phyloP scores from a whole-genome alignment of 1,140 invertebrate species.

The Lordiphosa mommai region DNA sequence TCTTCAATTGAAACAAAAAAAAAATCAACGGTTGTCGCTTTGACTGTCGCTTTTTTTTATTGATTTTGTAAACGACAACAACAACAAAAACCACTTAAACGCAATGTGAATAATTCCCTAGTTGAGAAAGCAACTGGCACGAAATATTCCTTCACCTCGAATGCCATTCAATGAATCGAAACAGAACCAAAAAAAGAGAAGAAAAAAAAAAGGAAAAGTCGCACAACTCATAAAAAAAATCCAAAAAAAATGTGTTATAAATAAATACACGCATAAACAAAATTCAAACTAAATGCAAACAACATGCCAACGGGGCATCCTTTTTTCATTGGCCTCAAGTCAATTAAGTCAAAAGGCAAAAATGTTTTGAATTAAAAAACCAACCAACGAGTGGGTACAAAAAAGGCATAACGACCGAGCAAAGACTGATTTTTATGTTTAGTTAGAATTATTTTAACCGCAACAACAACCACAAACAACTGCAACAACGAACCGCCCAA shows the following conservation, averaged over 20 bases:
- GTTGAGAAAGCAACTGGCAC: conserved; percentile 49
- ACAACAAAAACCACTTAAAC: conserved; percentile 44
- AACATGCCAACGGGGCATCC: background rate
- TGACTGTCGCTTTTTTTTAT: conserved; percentile 61
- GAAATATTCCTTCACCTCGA: conserved; percentile 20
- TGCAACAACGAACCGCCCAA: conserved; percentile 26
- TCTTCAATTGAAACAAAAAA: conserved; percentile 30
- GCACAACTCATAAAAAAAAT: conserved; percentile 11
- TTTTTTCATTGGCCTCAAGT: background rate
- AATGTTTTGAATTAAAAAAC: conserved; percentile 6
- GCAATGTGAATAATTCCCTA: conserved; percentile 69
- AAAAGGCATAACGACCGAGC: conserved; percentile 15
- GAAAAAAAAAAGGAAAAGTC: background rate
- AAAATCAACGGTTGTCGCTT: conserved; percentile 37
- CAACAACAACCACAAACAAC: conserved; percentile 11
- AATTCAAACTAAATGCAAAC: conserved; percentile 37
- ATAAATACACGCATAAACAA: conserved; percentile 62
- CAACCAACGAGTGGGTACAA: conserved; percentile 29
- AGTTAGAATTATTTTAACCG: conserved; percentile 52
- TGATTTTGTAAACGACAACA: conserved; percentile 62
- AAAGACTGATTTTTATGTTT: conserved; percentile 78
- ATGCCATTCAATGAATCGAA: conserved; percentile 19
- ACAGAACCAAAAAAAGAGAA: conserved; percentile 16
- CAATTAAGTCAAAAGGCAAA: conserved; percentile 3
- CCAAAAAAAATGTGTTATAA: conserved; percentile 64